Conservation (phyloP, 2,113 vertebrate species). For the Macaca fascicularis region DNA sequence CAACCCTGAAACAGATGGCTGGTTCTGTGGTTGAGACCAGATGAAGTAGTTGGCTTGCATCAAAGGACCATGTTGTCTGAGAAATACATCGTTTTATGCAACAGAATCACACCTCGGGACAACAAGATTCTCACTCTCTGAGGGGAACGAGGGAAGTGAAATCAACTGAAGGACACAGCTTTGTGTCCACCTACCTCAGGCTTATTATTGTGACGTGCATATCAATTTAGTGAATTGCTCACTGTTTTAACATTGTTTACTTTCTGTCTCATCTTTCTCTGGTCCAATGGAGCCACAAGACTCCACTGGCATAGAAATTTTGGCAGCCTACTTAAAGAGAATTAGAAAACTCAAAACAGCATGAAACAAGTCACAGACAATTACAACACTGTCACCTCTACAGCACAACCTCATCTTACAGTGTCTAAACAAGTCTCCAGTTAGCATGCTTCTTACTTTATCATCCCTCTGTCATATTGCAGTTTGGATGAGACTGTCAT, state of each 20-base stretch:
- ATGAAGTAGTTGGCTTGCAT: conserved; percentile 43
- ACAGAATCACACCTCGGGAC: conserved; percentile 25
- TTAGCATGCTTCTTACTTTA: accelerated
- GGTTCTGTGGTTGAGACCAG: conserved; percentile 5
- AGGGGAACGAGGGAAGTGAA: background rate
- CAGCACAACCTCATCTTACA: background rate
- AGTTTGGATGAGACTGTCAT: background rate
- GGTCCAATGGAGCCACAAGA: background rate
- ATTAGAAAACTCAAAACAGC: background rate
- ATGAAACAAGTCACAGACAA: background rate
- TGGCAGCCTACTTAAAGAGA: background rate
- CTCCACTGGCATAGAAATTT: background rate
- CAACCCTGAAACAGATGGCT: conserved; percentile 57
- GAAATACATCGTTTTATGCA: conserved; percentile 4
- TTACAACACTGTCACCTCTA: background rate
- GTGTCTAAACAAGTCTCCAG: background rate
- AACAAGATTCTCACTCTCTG: background rate
- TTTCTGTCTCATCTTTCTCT: background rate
- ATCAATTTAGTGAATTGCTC: background rate
- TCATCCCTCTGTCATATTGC: background rate
- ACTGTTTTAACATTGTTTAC: background rate
- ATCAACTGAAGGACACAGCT: background rate
- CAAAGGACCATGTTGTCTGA: conserved; percentile 40
- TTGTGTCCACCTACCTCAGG: background rate
- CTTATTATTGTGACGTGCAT: background rate